Conservation (phyloP, 2,888 invertebrate species). For the Pristionchus arcanus region DNA sequence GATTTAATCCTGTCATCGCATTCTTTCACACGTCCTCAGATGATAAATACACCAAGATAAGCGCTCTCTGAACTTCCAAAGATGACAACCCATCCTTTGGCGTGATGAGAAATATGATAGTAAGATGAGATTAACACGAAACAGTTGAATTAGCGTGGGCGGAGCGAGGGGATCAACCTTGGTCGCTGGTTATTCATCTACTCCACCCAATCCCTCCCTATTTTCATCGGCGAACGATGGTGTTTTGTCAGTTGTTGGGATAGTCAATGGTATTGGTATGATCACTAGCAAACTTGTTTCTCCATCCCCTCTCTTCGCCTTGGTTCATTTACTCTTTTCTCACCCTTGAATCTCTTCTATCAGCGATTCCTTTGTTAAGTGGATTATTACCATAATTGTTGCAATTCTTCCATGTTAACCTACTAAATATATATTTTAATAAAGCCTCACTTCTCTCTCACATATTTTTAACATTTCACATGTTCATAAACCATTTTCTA, state of each 20-base stretch:
- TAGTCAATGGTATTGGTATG: slow-evolving; percentile 35
- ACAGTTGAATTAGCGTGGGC: not conserved
- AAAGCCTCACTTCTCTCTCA: too few species aligned
- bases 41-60: not conserved
- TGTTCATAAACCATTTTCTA: too few species aligned
- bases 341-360: not conserved
- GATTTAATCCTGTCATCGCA: not conserved
- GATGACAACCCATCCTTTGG: not conserved
- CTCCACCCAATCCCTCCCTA: not conserved
- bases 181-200: not conserved
- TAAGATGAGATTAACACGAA: not conserved
- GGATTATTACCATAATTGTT: too few species aligned
- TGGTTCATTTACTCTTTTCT: not conserved
- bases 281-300: slow-evolving; percentile 34
- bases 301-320: not conserved
- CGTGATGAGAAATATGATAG: slow-evolving; percentile 47
- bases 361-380: not conserved
- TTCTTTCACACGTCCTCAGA: not conserved
- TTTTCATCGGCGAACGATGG: not conserved
- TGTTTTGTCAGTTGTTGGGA: not conserved
- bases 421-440: too few species aligned
- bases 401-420: too few species aligned
- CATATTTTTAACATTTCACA: too few species aligned
- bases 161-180: slow-evolving; percentile 21
- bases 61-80: slow-evolving; percentile 47